Percentiles rank a stretch among this genome's conserved stretches.
These are phyloP conservation scores for Tachypleus tridentatus DNA, from an alignment of 1,140 invertebrate genomes.

Conservation along the genomic window DNA sequence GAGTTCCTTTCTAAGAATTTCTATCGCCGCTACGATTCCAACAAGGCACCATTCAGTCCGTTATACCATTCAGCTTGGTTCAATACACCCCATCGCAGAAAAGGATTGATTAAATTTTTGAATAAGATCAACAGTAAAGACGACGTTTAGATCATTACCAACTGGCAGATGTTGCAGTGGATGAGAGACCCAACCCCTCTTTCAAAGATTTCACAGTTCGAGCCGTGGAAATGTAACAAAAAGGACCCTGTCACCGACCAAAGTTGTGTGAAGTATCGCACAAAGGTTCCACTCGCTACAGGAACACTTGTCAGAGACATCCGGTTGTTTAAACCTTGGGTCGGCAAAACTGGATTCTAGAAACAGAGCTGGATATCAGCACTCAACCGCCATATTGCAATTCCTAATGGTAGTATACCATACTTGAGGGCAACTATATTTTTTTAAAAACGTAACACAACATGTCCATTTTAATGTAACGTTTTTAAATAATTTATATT, in stretches of 20 bases:
- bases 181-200: slow-evolving; percentile 77
- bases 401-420: too few species aligned
- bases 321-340: slow-evolving; percentile 83
- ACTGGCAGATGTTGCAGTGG: slow-evolving; percentile 87
- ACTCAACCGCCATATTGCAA: too few species aligned
- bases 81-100: slow-evolving; percentile 83
- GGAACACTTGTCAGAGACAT: slow-evolving; percentile 82
- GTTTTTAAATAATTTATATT: too few species aligned
- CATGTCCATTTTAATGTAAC: too few species aligned
- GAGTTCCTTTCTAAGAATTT: slow-evolving; percentile 93
- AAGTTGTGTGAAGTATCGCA: slow-evolving; percentile 80
- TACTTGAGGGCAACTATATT: too few species aligned
- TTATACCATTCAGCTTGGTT: slow-evolving; percentile 93
- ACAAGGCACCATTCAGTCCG: slow-evolving; percentile 82
- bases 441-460: too few species aligned
- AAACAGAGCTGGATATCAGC: too few species aligned
- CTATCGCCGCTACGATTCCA: slow-evolving; percentile 80
- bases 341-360: slow-evolving; percentile 48
- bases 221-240: slow-evolving; percentile 71
- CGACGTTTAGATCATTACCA: slow-evolving; percentile 81
- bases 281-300: slow-evolving; percentile 33
- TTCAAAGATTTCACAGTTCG: slow-evolving; percentile 62
- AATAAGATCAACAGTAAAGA: slow-evolving; percentile 79
- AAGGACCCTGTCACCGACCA: slow-evolving; percentile 57
- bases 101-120: slow-evolving; percentile 81